Evolutionary conservation across 2,113 vertebrate species (phyloP), one percentile per base, ranked within the genome.

Genomic region (Alouatta palliata): DNA sequence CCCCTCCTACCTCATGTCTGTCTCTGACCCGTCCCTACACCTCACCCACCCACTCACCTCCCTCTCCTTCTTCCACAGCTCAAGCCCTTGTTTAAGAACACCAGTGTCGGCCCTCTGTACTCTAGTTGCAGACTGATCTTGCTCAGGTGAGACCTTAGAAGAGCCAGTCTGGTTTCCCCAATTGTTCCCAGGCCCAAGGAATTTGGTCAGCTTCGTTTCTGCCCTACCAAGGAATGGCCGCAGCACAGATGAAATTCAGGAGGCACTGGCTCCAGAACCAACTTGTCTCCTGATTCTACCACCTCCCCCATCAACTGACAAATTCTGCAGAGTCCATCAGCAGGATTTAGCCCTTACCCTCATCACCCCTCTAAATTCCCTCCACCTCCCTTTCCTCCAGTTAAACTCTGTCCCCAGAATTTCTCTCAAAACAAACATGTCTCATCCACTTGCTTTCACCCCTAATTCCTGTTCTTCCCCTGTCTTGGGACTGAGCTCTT

Each of bases 121-220:
- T 90, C 75, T 58, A 92, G 92, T 84, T 98, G 98, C 97, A 94
- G 37, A 87, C 96, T 97, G 45, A 52, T 0, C 0, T 68, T 61
- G n/a, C 98, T 98, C 96, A 98, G 98, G 98, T 98, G 88, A 96
- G 94, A 94, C 35, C 54, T 84, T 10, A 43, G 14, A 16, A 11
- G 0, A 45, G 12, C 45, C 3, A 3, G 1, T 8, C 23, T 45
- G 84, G 21, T 5, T 52, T 30, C 40, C 32, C 30, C 21, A 10
- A 1, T 9, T 12, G 21, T 40, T 58, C 23, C 35, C 43, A 58
- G 35, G 10, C 10, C 21, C 5, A 4, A 54, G 11, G 64, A 64
- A 3, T 49, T 61, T 43, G 27, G 2, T 56, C 4, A 4, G 3
- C 30, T 81, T 90, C 32, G 35, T 90, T 37, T 52, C 56, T 73